phyloP scores from a whole-genome alignment of 2,888 invertebrate genomes.

The Nineta flava region DNA sequence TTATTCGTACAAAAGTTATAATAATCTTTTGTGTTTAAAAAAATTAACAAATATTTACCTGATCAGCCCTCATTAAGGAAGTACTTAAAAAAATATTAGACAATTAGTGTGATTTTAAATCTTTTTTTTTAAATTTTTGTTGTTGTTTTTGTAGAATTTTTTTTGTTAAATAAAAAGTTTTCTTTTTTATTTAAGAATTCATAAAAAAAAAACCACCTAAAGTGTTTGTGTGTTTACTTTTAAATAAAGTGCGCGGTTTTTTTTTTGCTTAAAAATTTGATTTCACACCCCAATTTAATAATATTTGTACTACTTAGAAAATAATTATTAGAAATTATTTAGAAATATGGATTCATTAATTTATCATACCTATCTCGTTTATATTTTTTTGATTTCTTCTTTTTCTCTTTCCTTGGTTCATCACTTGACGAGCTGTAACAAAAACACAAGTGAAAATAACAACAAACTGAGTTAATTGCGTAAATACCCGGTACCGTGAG shows the following conservation, averaged over 20 bases:
- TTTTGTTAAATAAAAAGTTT: not conserved
- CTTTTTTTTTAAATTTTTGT: not conserved
- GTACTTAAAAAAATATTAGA: constrained; percentile 9
- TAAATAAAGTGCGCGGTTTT: not conserved
- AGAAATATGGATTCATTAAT: constrained; percentile 5
- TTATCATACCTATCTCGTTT: constrained; percentile 54
- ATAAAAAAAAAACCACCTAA: not conserved
- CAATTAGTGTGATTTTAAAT: constrained; percentile 6
- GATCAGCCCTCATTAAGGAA: constrained; percentile 7
- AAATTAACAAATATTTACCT: constrained; percentile 6
- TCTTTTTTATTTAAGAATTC: not conserved
- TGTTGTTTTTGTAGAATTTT: not conserved
- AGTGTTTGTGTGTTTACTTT: not conserved
- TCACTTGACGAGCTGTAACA: constrained; percentile 49
- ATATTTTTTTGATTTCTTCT: constrained; percentile 63
- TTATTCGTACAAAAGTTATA: constrained; percentile 11
- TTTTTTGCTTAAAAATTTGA: not conserved
- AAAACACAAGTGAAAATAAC: constrained; percentile 9
- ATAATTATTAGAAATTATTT: not conserved
- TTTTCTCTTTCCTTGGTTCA: constrained; percentile 57
- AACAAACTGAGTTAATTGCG: too few relatives aligned
- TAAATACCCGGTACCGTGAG: too few relatives aligned
- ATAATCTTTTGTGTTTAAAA: constrained; percentile 7
- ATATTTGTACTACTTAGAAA: constrained; percentile 4
- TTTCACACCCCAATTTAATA: constrained; percentile 2